Base-by-base conservation (phyloP, 2,797 vertebrate species). In the Melanotaenia parkinsoni region DNA sequence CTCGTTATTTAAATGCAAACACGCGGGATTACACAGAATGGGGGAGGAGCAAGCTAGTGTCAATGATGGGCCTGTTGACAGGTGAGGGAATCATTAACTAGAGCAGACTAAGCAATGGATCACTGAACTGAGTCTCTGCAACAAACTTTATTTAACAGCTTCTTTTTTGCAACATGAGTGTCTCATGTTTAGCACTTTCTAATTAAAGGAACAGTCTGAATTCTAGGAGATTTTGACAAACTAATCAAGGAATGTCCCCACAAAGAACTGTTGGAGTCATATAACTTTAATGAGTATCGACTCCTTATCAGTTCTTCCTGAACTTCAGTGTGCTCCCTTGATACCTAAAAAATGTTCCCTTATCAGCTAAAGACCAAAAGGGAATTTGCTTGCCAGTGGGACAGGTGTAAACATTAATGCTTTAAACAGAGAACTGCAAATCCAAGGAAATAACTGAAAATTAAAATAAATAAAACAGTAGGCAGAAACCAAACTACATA, bases 11-110 rank as follows among this genome's bases (percentile, higher is more conserved):
- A 33, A 88, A 84, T 14, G 79, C 68, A 71, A 88, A 86, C 76
- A 70, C 37, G 3, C 0, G 7, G 62, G 74, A 81, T 80, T 72
- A 69, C 47, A 58, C 6, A 67, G 70, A 63, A 22, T 18, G 69
- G 28, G 51, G 86, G 85, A 8, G 83, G 86, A 82, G 89, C 9
- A 58, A 38, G 18, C 18, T 8, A 0, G 51, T 10, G 76, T 79
- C 74, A 70, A 37, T 43, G 71, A 50, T 2, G 18, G 8, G 64
- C n/a, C 58, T 85, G 84, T 86, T 84, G 84, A 84, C 89, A 88
- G 88, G 69, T 81, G 80, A 85, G 80, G 26, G 26, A 89, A 91
- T 91, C 65, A 92, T 92, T 91, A 90, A 91, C 86, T 0, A 5
- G 26, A 77, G 50, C 22, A 18, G 40, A 67, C 61, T 57, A 28